Percentiles rank a stretch among this genome's conserved stretches.
Evolutionary conservation across 2,888 invertebrate genomes (phyloP).

Genomic region (Hoplodrina blanda): DNA sequence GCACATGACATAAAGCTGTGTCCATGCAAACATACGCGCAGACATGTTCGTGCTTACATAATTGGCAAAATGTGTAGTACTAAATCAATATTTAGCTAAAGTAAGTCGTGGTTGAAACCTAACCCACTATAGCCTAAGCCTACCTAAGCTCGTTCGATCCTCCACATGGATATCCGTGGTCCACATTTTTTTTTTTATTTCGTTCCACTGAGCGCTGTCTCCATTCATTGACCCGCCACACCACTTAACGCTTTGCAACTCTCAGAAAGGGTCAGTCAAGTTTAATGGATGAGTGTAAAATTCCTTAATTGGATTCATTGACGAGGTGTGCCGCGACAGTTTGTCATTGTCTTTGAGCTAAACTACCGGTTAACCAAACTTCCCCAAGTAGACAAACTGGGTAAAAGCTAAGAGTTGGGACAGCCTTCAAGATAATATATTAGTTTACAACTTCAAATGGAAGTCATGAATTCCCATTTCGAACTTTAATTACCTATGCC

Average conservation of each 20-base stretch:
- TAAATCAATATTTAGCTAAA: conserved; percentile 25
- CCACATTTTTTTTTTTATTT: conserved; percentile 26
- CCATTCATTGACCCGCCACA: conserved; percentile 53
- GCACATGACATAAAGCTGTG: conserved; percentile 55
- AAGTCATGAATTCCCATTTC: conserved; percentile 44
- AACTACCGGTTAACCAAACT: conserved; percentile 62
- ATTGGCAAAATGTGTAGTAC: conserved; percentile 23
- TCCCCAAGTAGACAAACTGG: conserved; percentile 56
- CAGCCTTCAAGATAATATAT: conserved; percentile 59
- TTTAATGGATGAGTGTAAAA: conserved; percentile 81
- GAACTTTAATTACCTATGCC: conserved; percentile 51
- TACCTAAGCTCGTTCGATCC: conserved; percentile 8
- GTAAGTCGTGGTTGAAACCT: conserved; percentile 24
- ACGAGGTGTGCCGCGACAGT: conserved; percentile 73
- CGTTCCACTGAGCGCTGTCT: conserved; percentile 32
- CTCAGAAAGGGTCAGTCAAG: conserved; percentile 74
- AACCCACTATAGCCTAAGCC: conserved; percentile 3
- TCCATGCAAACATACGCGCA: conserved; percentile 40
- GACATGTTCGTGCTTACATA: conserved; percentile 24
- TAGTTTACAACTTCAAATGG: conserved; percentile 59
- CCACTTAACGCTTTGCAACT: conserved; percentile 71
- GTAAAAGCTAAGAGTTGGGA: conserved; percentile 51
- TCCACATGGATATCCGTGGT: conserved; percentile 4
- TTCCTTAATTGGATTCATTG: conserved; percentile 81
- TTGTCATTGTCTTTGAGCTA: conserved; percentile 68